These are phyloP conservation scores for Nomada flava DNA, from an alignment of 2,888 invertebrate genomes.

Conservation along the genomic window DNA sequence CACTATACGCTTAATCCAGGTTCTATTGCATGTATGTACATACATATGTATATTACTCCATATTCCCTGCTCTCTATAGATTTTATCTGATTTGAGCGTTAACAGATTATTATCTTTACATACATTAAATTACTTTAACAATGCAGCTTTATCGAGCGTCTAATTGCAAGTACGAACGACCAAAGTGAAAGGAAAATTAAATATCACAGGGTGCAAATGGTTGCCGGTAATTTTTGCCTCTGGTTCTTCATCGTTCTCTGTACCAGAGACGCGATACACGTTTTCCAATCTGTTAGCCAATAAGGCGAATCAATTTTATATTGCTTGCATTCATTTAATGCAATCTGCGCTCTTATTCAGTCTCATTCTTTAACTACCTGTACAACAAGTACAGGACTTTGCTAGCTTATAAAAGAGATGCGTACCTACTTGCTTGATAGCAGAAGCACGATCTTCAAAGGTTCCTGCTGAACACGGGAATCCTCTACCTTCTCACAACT, in stretches of 20 bases:
- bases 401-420: constrained; percentile 53
- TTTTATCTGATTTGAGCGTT: too few species aligned
- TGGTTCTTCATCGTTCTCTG: constrained; percentile 17
- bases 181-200: constrained; percentile 62
- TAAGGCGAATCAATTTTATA: neutral
- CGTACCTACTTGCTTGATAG: constrained; percentile 55
- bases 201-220: constrained; percentile 48
- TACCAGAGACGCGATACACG: neutral
- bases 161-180: constrained; percentile 1
- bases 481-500: constrained; percentile 54
- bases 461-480: constrained; percentile 51
- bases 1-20: too few species aligned
- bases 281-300: neutral
- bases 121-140: constrained; percentile 42
- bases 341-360: constrained; percentile 14
- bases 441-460: constrained; percentile 55
- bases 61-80: too few species aligned
- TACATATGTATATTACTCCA: too few species aligned
- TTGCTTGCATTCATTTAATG: neutral
- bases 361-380: constrained; percentile 40
- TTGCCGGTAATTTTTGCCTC: constrained; percentile 20
- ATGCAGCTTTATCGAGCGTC: constrained; percentile 16
- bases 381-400: constrained; percentile 31
- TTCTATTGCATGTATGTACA: too few species aligned
- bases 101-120: neutral